Evolutionary conservation across 2,888 invertebrate genomes (phyloP).

Genomic region (Gryllus longicercus): DNA sequence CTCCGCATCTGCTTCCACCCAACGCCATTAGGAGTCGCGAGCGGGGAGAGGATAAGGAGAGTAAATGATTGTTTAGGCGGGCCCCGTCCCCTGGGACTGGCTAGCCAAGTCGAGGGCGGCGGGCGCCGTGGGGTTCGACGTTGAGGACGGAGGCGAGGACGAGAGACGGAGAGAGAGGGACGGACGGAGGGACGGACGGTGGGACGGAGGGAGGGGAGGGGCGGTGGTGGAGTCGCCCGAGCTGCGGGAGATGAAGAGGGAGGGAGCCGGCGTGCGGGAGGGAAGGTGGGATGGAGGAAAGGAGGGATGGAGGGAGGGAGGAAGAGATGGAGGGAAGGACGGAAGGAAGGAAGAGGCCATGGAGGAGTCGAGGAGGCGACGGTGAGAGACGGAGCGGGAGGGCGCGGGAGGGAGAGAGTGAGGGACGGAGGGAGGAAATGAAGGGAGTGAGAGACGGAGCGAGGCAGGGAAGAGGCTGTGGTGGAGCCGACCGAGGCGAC

Average conservation of each 20-base stretch:
- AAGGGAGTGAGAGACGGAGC: not conserved
- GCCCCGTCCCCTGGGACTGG: too few species aligned
- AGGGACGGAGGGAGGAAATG: not conserved
- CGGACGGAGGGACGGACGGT: not conserved
- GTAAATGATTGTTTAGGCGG: too few species aligned
- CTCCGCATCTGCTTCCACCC: too few species aligned
- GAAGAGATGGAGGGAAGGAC: not conserved
- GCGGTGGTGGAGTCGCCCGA: too few species aligned
- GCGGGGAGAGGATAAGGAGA: too few species aligned
- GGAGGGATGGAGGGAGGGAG: not conserved
- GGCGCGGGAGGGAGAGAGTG: not conserved
- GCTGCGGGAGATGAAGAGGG: not conserved
- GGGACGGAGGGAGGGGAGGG: not conserved
- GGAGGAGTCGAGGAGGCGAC: not conserved
- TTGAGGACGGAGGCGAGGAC: too few species aligned
- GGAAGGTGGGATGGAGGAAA: not conserved
- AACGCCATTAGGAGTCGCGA: too few species aligned
- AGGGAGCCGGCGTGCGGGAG: not conserved
- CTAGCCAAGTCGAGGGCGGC: too few species aligned
- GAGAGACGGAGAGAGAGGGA: too few species aligned
- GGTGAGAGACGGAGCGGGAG: not conserved
- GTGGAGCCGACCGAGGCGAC: not conserved
- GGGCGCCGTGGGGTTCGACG: too few species aligned
- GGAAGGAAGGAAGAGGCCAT: not conserved
- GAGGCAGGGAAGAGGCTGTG: not conserved